phyloP scores from a whole-genome alignment of 2,888 invertebrate genomes.

The Deroplatys truncata region DNA sequence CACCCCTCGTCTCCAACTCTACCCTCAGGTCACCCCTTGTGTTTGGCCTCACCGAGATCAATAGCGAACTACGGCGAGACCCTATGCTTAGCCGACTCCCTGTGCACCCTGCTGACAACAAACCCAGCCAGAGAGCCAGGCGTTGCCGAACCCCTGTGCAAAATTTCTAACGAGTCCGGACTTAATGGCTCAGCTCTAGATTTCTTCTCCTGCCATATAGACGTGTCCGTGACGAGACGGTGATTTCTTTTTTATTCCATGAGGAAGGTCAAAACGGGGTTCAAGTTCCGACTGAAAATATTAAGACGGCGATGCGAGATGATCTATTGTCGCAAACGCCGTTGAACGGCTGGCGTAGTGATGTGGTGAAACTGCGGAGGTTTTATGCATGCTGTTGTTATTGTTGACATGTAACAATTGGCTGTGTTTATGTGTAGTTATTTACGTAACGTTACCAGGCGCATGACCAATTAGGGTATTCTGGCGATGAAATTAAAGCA shows the following conservation, averaged over 20 bases:
- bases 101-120: slow-evolving; percentile 13
- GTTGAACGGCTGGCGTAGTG: not conserved
- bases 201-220: not conserved
- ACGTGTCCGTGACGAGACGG: not conserved
- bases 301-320: not conserved
- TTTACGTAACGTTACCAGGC: not conserved
- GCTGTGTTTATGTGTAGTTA: not conserved
- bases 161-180: not conserved
- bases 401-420: not conserved
- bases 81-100: not conserved
- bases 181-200: not conserved
- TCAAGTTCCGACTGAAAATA: not conserved
- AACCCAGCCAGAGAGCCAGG: slow-evolving; percentile 7
- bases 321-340: not conserved
- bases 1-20: not conserved
- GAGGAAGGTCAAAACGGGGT: not conserved
- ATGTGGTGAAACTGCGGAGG: not conserved
- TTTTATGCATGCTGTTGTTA: not conserved
- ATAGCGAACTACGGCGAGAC: not conserved
- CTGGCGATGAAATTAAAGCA: not conserved
- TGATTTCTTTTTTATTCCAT: not conserved
- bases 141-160: slow-evolving; percentile 7
- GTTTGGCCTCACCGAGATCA: not conserved
- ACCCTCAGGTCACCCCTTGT: not conserved
- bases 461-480: not conserved